Base-by-base conservation (phyloP, 2,888 invertebrate genomes). In the Drosophila mulleri region DNA sequence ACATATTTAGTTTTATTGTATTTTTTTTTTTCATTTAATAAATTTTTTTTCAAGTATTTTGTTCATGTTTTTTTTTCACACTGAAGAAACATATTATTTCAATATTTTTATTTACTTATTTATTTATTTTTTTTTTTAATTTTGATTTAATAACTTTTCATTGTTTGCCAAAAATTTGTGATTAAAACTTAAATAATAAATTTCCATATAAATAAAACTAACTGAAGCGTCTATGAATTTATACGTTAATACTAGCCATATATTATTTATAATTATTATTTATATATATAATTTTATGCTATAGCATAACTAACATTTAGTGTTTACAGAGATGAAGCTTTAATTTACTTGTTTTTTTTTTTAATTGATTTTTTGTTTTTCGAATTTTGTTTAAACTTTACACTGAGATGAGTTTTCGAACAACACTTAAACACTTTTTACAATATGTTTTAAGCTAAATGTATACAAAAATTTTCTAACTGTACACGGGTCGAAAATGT, bases 371-470 rank as follows among this genome's bases (percentile, higher is more conserved):
- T 56, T 73, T 82, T 52, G n/a, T 67, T 64, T 62, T 66, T 56
- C 35, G 41, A 71, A 56, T 75, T 84, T 84, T 60, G 65, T 71
- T 75, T 71, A 70, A 74, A 88, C 72, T 88, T 88, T 84, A 90
- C 91, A 90, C 90, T 90, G 90, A 90, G 90, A 90, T 90, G 87
- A 83, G 90, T 86, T 87, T 86, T 68, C 63, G 80, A 90, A 91
- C 81, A 88, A 89, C 78, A 85, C 75, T 82, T 66, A 82, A 89
- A 82, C 73, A 80, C 57, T 80, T 80, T 76, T 71, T 69, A 88
- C 85, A 84, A 84, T 85, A 85, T 72, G 66, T 85, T 67, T 23
- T 78, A 73, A 70, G 66, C 73, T 83, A 75, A 78, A 52, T 20
- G 20, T 68, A 61, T 67, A 66, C 63, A 83, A 57, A 82, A 82